Conservation (phyloP, 2,888 invertebrate genomes). For the Aphelenchoides bicaudatus region DNA sequence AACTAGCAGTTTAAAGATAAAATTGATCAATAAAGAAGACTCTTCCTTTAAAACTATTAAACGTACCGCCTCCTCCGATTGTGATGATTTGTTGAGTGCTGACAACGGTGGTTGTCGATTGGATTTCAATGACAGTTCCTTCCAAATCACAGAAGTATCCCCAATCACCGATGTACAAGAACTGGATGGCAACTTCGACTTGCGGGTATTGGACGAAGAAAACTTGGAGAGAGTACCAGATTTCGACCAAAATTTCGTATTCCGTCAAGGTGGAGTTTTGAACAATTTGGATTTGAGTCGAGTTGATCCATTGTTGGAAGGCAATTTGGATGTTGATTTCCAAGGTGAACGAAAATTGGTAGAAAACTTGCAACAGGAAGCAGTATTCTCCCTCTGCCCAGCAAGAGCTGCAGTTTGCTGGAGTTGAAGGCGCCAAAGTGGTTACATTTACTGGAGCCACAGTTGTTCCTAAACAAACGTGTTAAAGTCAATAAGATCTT, state of each 20-base stretch:
- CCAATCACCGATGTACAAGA: conserved; percentile 7
- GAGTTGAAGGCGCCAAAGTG: too few relatives aligned
- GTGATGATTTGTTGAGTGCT: background rate
- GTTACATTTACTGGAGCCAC: too few relatives aligned
- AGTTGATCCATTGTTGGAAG: conserved; percentile 15
- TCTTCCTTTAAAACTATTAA: too few relatives aligned
- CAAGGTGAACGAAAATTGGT: conserved; percentile 1
- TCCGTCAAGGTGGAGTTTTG: background rate
- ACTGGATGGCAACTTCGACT: background rate
- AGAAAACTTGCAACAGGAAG: conserved; percentile 14
- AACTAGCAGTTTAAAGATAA: too few relatives aligned
- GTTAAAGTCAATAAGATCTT: too few relatives aligned
- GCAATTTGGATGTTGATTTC: background rate
- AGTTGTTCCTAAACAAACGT: too few relatives aligned
- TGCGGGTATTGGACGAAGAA: conserved; percentile 1
- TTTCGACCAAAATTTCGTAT: conserved; percentile 10
- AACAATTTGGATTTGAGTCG: conserved; percentile 2
- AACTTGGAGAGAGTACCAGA: conserved; percentile 1
- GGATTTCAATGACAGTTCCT: background rate
- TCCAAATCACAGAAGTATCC: background rate
- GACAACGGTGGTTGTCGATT: background rate
- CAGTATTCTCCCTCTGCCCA: conserved; percentile 13
- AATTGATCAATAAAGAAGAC: too few relatives aligned
- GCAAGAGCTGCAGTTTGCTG: too few relatives aligned
- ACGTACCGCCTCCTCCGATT: background rate